phyloP scores from a whole-genome alignment of 2,888 invertebrate species.

The Oxycera nigricornis region DNA sequence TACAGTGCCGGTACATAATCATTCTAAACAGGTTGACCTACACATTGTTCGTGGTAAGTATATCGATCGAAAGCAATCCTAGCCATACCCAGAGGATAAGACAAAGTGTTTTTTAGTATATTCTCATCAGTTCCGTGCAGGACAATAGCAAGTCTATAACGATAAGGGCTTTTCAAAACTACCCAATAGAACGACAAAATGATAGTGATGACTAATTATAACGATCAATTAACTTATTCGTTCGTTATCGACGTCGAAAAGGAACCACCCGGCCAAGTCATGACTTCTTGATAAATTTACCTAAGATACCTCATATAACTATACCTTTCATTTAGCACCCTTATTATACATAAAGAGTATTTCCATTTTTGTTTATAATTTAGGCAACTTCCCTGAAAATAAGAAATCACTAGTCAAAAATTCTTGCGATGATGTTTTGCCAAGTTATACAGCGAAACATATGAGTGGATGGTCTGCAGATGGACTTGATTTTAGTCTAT shows the following conservation, averaged over 20 bases:
- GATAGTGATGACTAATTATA: not conserved
- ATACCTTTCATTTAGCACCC: too few relatives aligned
- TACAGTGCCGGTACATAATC: constrained; percentile 16
- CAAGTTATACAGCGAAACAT: too few relatives aligned
- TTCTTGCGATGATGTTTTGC: too few relatives aligned
- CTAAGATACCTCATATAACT: too few relatives aligned
- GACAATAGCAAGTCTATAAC: constrained; percentile 3
- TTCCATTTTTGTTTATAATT: too few relatives aligned
- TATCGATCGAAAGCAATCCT: constrained; percentile 19
- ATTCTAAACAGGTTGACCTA: constrained; percentile 24
- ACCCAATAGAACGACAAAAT: not conserved
- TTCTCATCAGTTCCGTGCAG: not conserved
- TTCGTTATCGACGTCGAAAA: constrained; percentile 4
- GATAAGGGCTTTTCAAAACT: constrained; percentile 1
- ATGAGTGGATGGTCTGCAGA: too few relatives aligned
- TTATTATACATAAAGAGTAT: too few relatives aligned
- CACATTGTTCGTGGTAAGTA: not conserved
- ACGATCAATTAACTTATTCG: constrained; percentile 29
- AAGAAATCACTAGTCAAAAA: too few relatives aligned
- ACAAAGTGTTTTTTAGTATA: not conserved
- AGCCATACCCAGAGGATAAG: not conserved
- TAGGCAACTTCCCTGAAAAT: too few relatives aligned
- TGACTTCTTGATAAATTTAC: too few relatives aligned
- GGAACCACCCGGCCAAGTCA: too few relatives aligned
- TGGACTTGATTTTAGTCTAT: too few relatives aligned